These are phyloP conservation scores for Sympetrum striolatum DNA, from an alignment of 2,888 invertebrate species.

Conservation along the genomic window DNA sequence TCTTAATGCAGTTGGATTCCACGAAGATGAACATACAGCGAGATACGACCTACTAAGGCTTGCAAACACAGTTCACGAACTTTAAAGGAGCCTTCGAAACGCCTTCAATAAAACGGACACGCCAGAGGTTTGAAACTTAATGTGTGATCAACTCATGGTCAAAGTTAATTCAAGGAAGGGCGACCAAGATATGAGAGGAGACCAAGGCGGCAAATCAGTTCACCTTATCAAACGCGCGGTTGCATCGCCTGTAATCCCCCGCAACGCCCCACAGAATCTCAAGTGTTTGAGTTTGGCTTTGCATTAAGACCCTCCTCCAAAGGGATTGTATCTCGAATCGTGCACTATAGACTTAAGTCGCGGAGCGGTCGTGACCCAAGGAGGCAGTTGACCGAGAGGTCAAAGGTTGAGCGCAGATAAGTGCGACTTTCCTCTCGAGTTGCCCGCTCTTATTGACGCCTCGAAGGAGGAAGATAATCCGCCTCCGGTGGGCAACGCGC, in stretches of 20 bases:
- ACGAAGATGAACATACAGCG: no score
- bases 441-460: background rate
- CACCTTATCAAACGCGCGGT: background rate
- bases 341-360: background rate
- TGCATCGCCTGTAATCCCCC: background rate
- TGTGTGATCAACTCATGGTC: no score
- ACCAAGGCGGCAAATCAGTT: background rate
- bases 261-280: background rate
- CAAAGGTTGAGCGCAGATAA: background rate
- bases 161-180: no score
- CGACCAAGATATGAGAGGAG: background rate
- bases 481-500: background rate
- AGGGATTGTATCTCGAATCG: background rate
- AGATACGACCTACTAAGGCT: no score
- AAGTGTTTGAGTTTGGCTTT: background rate
- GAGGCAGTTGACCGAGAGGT: background rate
- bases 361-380: background rate
- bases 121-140: no score
- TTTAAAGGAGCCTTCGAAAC: no score
- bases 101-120: no score
- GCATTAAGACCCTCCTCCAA: background rate
- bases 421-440: background rate
- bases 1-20: no score
- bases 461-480: background rate
- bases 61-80: no score